These are phyloP conservation scores for Lasaia peninsularis DNA, from an alignment of 1,140 invertebrate genomes.

Conservation along the genomic window DNA sequence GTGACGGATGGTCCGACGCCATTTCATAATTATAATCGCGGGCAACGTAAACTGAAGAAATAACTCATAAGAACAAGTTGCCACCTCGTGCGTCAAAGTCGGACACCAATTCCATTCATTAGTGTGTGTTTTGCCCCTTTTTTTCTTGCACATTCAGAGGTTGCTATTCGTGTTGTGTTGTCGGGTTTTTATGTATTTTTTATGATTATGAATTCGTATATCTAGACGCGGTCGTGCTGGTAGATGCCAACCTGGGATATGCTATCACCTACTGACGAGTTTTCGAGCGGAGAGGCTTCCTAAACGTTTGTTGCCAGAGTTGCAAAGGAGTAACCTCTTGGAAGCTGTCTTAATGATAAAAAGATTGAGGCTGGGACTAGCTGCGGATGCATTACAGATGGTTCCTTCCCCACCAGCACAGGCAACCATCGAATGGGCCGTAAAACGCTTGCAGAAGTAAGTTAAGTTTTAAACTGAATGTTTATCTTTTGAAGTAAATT, in stretches of 20 bases:
- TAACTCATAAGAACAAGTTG: no score
- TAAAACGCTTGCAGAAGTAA: slow-evolving; percentile 73
- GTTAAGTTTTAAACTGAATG: background rate
- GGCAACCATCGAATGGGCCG: slow-evolving; percentile 81
- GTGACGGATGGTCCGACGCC: no score
- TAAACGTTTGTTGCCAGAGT: slow-evolving; percentile 79
- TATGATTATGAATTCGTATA: no score
- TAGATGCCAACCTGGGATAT: slow-evolving; percentile 85
- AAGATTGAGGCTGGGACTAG: slow-evolving; percentile 83
- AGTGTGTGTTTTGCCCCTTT: no score
- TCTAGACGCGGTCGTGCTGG: slow-evolving; percentile 84
- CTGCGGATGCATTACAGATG: slow-evolving; percentile 80
- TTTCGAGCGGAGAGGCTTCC: slow-evolving; percentile 62
- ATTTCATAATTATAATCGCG: no score
- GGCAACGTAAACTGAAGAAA: no score
- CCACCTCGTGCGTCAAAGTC: no score
- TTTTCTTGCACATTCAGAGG: no score
- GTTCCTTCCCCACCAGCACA: slow-evolving; percentile 84
- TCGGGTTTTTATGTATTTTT: no score
- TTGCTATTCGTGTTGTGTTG: no score
- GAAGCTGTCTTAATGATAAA: slow-evolving; percentile 82
- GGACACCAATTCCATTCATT: no score
- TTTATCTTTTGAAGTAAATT: no score
- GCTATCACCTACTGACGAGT: slow-evolving; percentile 85
- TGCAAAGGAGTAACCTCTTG: slow-evolving; percentile 80